Evolutionary conservation across 2,113 vertebrate genomes (phyloP).

Genomic region (Charina bottae): DNA sequence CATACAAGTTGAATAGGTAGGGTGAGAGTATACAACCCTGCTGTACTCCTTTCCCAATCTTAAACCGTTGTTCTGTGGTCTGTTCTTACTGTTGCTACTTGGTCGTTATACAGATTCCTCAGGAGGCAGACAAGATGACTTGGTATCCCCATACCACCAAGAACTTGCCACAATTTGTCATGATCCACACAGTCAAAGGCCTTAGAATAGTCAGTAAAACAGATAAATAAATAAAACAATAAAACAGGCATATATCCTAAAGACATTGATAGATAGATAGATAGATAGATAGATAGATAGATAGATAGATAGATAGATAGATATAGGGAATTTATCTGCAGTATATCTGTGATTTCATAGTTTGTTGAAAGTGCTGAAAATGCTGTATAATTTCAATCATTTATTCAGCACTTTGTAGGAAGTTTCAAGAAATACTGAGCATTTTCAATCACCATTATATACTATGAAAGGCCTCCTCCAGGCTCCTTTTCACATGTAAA

Average conservation of each 20-base stretch:
- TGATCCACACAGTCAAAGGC: no score
- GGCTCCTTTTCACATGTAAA: neutral
- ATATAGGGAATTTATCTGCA: neutral
- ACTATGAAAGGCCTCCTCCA: slow-evolving; percentile 3
- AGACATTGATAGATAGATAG: neutral
- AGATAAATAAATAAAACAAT: no score
- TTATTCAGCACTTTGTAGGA: neutral
- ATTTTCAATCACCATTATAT: neutral
- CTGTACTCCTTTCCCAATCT: no score
- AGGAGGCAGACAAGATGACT: no score
- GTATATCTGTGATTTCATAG: neutral
- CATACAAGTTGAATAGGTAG: no score
- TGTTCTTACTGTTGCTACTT: no score
- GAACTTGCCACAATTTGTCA: no score
- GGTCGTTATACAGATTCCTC: no score
- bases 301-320: neutral
- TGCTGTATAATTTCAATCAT: slow-evolving; percentile 2
- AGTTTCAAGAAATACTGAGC: slow-evolving; percentile 14
- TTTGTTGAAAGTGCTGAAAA: neutral
- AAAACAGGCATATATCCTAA: neutral
- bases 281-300: neutral
- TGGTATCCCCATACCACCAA: no score
- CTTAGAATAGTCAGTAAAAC: no score
- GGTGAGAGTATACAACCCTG: no score
- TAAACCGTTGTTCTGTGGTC: no score